phyloP scores from a whole-genome alignment of 2,113 vertebrate genomes.

The Parus major region DNA sequence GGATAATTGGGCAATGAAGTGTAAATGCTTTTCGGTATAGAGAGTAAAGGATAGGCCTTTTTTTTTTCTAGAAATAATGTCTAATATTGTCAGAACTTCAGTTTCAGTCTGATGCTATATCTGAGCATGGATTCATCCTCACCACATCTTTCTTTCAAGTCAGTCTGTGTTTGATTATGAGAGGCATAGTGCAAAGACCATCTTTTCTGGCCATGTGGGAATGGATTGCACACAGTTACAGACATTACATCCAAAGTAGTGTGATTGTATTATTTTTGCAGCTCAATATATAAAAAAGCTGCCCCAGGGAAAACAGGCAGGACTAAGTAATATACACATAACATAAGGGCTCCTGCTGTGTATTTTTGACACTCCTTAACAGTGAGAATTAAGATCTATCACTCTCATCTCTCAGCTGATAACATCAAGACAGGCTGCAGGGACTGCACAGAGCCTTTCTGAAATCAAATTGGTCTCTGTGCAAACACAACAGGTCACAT shows the following conservation, averaged over 20 bases:
- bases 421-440: constrained; percentile 22
- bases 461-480: constrained; percentile 3
- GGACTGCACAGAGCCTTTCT: not conserved
- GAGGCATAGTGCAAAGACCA: not conserved
- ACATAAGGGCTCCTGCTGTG: not conserved
- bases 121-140: not conserved
- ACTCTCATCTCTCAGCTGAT: constrained; percentile 20
- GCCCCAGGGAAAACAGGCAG: not conserved
- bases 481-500: not conserved
- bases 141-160: not conserved
- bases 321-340: not conserved
- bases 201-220: not conserved
- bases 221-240: not conserved
- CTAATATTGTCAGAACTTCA: not conserved
- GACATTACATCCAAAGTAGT: not conserved
- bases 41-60: not conserved
- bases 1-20: not conserved
- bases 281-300: not conserved
- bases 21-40: fast-evolving
- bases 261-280: not conserved
- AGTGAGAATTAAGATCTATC: constrained; percentile 24
- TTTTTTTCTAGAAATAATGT: not conserved
- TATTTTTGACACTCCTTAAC: constrained; percentile 8
- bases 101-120: not conserved
- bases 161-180: not conserved